Percentiles rank a stretch among this genome's conserved stretches.
phyloP scores from a whole-genome alignment of 1,140 invertebrate species.

The Muscidifurax raptorellus region DNA sequence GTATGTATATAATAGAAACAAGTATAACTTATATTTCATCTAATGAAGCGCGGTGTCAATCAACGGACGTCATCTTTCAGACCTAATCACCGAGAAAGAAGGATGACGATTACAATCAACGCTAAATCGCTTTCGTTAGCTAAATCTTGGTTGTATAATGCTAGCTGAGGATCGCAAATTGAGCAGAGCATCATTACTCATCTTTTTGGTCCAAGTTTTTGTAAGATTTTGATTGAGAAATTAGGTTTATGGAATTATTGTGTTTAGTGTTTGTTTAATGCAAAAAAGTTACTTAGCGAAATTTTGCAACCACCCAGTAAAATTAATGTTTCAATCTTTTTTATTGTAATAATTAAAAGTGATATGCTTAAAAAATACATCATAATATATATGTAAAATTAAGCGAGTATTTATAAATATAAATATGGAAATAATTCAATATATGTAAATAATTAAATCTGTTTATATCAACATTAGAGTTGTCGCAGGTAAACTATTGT shows the following conservation, averaged over 20 bases:
- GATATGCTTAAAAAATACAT: too few relatives aligned
- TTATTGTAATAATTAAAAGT: not conserved
- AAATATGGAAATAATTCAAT: too few relatives aligned
- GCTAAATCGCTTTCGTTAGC: not conserved
- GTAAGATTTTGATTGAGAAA: not conserved
- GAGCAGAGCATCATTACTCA: not conserved
- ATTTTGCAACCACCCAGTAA: not conserved
- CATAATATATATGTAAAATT: too few relatives aligned
- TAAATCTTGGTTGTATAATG: not conserved
- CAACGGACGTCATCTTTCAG: not conserved
- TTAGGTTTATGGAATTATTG: too few relatives aligned
- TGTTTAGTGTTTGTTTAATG: not conserved
- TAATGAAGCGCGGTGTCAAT: not conserved
- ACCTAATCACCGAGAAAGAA: not conserved
- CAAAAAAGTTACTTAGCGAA: not conserved
- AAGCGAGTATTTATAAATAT: too few relatives aligned
- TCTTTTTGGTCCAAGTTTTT: not conserved
- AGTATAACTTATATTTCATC: not conserved
- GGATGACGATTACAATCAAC: not conserved
- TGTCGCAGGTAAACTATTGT: too few relatives aligned
- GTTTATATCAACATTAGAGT: too few relatives aligned
- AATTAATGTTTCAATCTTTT: not conserved
- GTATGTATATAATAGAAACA: not conserved
- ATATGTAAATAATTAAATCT: too few relatives aligned
- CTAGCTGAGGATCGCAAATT: not conserved